Base-by-base conservation (phyloP, 2,113 vertebrate species). In the Poecilia latipinna region DNA sequence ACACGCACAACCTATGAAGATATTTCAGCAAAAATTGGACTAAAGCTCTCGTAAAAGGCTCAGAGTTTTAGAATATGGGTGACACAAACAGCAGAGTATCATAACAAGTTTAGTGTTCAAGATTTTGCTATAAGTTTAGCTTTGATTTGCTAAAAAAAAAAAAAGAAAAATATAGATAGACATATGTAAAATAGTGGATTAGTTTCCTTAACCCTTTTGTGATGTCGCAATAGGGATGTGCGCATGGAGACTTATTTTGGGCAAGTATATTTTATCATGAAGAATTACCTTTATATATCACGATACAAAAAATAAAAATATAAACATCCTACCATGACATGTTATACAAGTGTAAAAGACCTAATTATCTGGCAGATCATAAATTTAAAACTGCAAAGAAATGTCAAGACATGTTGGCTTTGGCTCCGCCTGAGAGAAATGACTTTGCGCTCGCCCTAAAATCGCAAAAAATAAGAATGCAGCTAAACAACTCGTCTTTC, bases 401-500 rank as follows among this genome's bases (percentile, higher is more conserved):
- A 12, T 42, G 39, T 42, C 12, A 42, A 42, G 39, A 42, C 3
- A 42, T 42, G 39, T 42, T 42, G 39, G 39, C 19, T 48, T 48
- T 19, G 13, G 17, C 1, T 48, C 44, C 17, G 15, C 44, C 44
- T 48, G 44, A 48, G 13, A 19, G 5, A 19, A 3, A 6, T 48
- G 44, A 48, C 44, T 48, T 48, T 48, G 44, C 1, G 5, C 6
- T 19, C 4, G 17, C 44, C 44, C 17, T 48, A 5, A 48, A 48
- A 17, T 6, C 4, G 10, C 22, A 29, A 29, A 29, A 54, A 57
- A 11, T 0, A n/a, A n/a, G 51, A 57, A 57, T n/a, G 7, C 24
- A 8, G 51, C 51, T 57, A 57, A 57, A 24, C 39, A 31, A 74
- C 85, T 66, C 51, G 39, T 64, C 32, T 26, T 42, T 76, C 39